Evolutionary conservation across 2,888 invertebrate species (phyloP), one percentile per base, ranked within the genome.

Genomic region (Erpobdella octoculata): DNA sequence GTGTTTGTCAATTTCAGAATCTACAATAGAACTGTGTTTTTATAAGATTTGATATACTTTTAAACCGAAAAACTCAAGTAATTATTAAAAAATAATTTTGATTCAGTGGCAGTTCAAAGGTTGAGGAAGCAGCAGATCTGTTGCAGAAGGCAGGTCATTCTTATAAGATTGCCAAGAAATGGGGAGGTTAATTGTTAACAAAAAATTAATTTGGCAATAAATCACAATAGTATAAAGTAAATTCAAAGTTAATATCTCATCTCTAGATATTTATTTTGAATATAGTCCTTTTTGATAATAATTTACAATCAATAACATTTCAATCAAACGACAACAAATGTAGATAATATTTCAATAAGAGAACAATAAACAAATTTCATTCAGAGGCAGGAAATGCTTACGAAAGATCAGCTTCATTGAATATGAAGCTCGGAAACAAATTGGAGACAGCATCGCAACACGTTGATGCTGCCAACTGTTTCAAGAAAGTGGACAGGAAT

Each of bases 161-260:
- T 82, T 97, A 93, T 85, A 98, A 98, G 87, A 97, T 98, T 93
- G 90, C 92, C 21, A 97, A 98, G 85, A 93, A 94, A 81, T 98
- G 98, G 98, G 87, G 89, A 65, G 82, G 83, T 84, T 76, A 72
- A 72, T n/a, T n/a, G n/a, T n/a, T n/a, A n/a, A n/a, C n/a, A n/a
- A n/a, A n/a, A n/a, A n/a, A n/a, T n/a, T n/a, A n/a, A n/a, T n/a
- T n/a, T n/a, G n/a, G n/a, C n/a, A n/a, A n/a, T n/a, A n/a, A n/a
- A n/a, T n/a, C n/a, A n/a, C n/a, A n/a, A n/a, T n/a, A n/a, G n/a
- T n/a, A n/a, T n/a, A n/a, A n/a, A n/a, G n/a, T n/a, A n/a, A n/a
- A n/a, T n/a, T n/a, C n/a, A n/a, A n/a, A n/a, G n/a, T n/a, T n/a
- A n/a, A n/a, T n/a, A n/a, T n/a, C n/a, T n/a, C n/a, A n/a, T n/a